Conservation (phyloP, 2,888 invertebrate genomes). For the Adelognathus sp. region DNA sequence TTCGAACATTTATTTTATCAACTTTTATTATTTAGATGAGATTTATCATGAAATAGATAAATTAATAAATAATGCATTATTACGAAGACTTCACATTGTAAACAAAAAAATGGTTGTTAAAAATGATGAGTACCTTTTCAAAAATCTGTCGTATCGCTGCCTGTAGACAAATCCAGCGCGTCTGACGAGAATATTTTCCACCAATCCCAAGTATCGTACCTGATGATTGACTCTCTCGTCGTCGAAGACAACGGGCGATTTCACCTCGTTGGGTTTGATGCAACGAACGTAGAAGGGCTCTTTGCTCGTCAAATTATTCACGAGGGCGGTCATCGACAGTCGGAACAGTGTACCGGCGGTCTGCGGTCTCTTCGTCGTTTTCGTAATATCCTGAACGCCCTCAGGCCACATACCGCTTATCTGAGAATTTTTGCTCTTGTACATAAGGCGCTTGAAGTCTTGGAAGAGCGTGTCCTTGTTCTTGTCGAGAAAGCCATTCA, state of each 20-base stretch:
- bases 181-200: slow-evolving; percentile 97
- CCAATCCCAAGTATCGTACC: slow-evolving; percentile 93
- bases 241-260: slow-evolving; percentile 93
- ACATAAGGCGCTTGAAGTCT: slow-evolving; percentile 96
- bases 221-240: slow-evolving; percentile 90
- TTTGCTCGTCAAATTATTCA: slow-evolving; percentile 93
- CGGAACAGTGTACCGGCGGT: slow-evolving; percentile 98
- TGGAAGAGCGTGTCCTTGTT: slow-evolving; percentile 98
- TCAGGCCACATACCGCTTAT: slow-evolving; percentile 98
- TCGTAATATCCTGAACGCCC: slow-evolving; percentile 93
- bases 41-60: no score
- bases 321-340: slow-evolving; percentile 95
- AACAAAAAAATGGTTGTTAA: neutral
- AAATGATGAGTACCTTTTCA: slow-evolving; percentile 85
- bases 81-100: no score
- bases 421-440: slow-evolving; percentile 89
- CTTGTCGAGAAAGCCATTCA: slow-evolving; percentile 97
- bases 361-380: slow-evolving; percentile 96
- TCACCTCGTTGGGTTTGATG: slow-evolving; percentile 97
- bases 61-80: no score
- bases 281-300: slow-evolving; percentile 99
- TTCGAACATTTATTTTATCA: no score
- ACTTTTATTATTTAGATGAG: no score
- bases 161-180: slow-evolving; percentile 99
- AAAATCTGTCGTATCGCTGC: slow-evolving; percentile 95